These are phyloP conservation scores for Engystomops pustulosus DNA, from an alignment of 2,113 vertebrate species.

Conservation along the genomic window DNA sequence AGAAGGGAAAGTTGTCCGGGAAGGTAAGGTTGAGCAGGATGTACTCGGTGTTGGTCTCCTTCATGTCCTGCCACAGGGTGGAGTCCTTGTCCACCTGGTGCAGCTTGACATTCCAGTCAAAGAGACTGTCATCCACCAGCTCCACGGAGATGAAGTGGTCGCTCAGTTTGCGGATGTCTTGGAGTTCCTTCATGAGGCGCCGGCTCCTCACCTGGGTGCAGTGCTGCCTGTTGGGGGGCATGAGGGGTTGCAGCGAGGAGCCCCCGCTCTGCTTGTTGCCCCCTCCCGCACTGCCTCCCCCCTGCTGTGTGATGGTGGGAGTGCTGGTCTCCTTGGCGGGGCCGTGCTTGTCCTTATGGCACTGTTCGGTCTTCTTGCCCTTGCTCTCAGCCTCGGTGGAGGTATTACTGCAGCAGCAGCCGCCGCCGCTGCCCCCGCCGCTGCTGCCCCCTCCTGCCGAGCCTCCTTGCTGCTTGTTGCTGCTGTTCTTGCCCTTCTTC, in stretches of 20 bases:
- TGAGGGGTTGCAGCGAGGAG: slow-evolving; percentile 76
- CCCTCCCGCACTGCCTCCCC: slow-evolving; percentile 46
- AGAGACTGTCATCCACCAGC: slow-evolving; percentile 98
- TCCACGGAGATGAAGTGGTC: slow-evolving; percentile 98
- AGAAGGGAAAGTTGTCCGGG: slow-evolving; percentile 98
- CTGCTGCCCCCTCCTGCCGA: slow-evolving; percentile 74
- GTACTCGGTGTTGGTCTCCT: slow-evolving; percentile 97
- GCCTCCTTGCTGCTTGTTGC: slow-evolving; percentile 80
- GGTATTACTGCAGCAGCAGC: slow-evolving; percentile 70
- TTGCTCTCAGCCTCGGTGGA: slow-evolving; percentile 78
- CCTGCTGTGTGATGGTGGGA: slow-evolving; percentile 64
- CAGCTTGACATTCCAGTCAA: slow-evolving; percentile 99
- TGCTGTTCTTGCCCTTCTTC: slow-evolving; percentile 85
- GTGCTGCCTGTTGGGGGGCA: slow-evolving; percentile 87
- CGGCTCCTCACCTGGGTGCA: slow-evolving; percentile 96
- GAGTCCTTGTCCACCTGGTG: slow-evolving; percentile 99
- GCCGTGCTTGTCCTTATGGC: too few species aligned
- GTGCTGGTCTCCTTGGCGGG: slow-evolving; percentile 60
- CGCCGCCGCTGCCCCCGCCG: slow-evolving; percentile 76
- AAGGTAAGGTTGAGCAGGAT: slow-evolving; percentile 98
- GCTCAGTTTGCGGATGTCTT: slow-evolving; percentile 94
- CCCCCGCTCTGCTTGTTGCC: slow-evolving; percentile 69
- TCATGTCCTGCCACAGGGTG: slow-evolving; percentile 99
- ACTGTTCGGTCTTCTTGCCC: slow-evolving; percentile 77
- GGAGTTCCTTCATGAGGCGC: slow-evolving; percentile 97